Conservation (phyloP, 1,140 invertebrate genomes). For the Drosophila sproati region DNA sequence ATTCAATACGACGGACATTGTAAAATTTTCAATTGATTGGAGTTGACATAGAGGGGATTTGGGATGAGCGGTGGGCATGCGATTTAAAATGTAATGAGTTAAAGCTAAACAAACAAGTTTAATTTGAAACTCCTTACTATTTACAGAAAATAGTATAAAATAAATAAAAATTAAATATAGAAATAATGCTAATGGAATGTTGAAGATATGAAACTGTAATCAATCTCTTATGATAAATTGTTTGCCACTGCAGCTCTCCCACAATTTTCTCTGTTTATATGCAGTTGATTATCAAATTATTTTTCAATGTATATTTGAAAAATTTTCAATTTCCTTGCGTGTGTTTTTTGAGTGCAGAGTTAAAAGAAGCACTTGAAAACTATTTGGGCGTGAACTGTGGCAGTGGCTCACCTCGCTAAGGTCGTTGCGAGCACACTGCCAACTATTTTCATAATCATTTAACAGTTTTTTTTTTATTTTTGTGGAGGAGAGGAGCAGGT, state of each 20-base stretch:
- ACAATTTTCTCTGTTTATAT: no score
- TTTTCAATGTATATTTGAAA: no score
- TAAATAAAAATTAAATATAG: no score
- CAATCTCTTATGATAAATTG: no score
- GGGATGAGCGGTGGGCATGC: background rate
- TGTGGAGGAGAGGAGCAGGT: slow-evolving; percentile 23
- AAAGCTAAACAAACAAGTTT: background rate
- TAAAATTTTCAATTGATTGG: slow-evolving; percentile 15
- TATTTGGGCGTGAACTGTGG: slow-evolving; percentile 74
- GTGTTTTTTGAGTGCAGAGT: slow-evolving; percentile 19
- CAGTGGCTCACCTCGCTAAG: slow-evolving; percentile 55
- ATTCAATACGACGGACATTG: slow-evolving; percentile 19
- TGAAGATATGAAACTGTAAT: no score
- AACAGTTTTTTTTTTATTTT: slow-evolving; percentile 54
- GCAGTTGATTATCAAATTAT: no score
- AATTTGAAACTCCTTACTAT: background rate
- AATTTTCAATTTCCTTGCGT: slow-evolving; percentile 27
- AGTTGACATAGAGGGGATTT: background rate
- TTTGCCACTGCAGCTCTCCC: no score
- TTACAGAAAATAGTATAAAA: no score
- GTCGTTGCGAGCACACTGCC: slow-evolving; percentile 65
- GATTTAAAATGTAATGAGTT: background rate
- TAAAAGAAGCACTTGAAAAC: slow-evolving; percentile 64
- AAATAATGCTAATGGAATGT: no score
- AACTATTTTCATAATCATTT: slow-evolving; percentile 82